phyloP scores from a whole-genome alignment of 1,140 invertebrate species.

The Drosophila lowei region DNA sequence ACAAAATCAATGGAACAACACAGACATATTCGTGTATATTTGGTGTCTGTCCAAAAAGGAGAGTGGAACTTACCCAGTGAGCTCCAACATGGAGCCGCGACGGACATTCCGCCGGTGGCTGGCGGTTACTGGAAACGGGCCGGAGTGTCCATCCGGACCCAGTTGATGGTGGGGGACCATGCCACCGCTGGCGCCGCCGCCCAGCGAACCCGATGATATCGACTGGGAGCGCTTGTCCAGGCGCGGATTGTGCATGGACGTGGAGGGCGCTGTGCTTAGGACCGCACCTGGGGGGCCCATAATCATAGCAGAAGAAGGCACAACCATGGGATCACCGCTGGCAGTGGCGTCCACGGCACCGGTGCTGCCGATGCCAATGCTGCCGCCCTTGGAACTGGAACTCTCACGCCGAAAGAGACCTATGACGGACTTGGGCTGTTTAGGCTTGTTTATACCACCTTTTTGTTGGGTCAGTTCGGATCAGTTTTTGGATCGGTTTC shows the following conservation, averaged over 20 bases:
- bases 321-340: slow-evolving; percentile 63
- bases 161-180: slow-evolving; percentile 29
- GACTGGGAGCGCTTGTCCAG: slow-evolving; percentile 82
- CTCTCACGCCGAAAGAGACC: slow-evolving; percentile 88
- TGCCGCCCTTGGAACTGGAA: slow-evolving; percentile 85
- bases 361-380: slow-evolving; percentile 68
- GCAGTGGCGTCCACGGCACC: slow-evolving; percentile 65
- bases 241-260: slow-evolving; percentile 65
- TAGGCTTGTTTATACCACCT: slow-evolving; percentile 89
- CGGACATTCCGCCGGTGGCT: slow-evolving; percentile 86
- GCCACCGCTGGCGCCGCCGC: slow-evolving; percentile 9
- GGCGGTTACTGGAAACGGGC: slow-evolving; percentile 82
- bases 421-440: slow-evolving; percentile 89
- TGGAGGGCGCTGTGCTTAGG: slow-evolving; percentile 39
- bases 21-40: slow-evolving; percentile 28
- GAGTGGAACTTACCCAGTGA: slow-evolving; percentile 86
- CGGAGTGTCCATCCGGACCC: slow-evolving; percentile 69
- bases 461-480: slow-evolving; percentile 37
- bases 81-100: slow-evolving; percentile 87
- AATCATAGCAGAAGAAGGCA: slow-evolving; percentile 35
- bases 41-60: slow-evolving; percentile 16
- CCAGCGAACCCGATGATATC: slow-evolving; percentile 62
- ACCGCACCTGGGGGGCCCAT: slow-evolving; percentile 24
- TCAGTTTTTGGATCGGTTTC: slow-evolving; percentile 19
- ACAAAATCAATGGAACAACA: slow-evolving; percentile 42